Conservation (phyloP, 1,140 invertebrate genomes). For the Liolophura sinensis region DNA sequence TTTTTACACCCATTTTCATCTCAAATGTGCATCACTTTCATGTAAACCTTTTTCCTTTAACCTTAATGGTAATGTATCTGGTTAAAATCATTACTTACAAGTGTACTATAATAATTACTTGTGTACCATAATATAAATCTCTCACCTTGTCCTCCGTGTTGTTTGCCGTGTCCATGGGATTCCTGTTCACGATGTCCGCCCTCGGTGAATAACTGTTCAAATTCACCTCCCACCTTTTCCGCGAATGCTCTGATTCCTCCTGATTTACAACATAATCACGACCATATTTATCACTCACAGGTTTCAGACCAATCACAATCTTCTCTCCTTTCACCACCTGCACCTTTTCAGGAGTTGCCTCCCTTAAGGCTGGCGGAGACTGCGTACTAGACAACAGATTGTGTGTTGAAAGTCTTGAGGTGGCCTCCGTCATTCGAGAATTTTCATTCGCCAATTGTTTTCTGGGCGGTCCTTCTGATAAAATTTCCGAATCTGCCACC, state of each 20-base stretch:
- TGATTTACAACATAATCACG: conserved; percentile 29
- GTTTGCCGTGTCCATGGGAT: too few relatives aligned
- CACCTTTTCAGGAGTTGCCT: neutral
- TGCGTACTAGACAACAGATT: neutral
- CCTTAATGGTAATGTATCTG: too few relatives aligned
- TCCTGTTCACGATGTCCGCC: conserved; percentile 19
- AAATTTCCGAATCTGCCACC: too few relatives aligned
- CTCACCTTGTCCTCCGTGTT: too few relatives aligned
- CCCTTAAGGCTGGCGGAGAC: neutral
- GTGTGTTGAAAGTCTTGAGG: neutral
- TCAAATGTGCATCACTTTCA: too few relatives aligned
- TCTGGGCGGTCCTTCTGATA: too few relatives aligned
- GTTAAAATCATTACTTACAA: too few relatives aligned
- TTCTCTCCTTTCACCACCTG: neutral
- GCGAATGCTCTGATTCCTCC: conserved; percentile 2
- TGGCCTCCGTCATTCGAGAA: neutral
- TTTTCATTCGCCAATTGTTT: too few relatives aligned
- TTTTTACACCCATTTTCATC: too few relatives aligned
- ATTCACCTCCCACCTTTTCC: conserved; percentile 35
- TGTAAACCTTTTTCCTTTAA: too few relatives aligned
- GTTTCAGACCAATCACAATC: conserved; percentile 30
- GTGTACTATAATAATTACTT: too few relatives aligned
- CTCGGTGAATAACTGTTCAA: conserved; percentile 22
- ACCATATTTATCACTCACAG: conserved; percentile 23
- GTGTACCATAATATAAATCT: too few relatives aligned